phyloP scores from a whole-genome alignment of 2,113 vertebrate species.

The Cephalopholis sonnerati region DNA sequence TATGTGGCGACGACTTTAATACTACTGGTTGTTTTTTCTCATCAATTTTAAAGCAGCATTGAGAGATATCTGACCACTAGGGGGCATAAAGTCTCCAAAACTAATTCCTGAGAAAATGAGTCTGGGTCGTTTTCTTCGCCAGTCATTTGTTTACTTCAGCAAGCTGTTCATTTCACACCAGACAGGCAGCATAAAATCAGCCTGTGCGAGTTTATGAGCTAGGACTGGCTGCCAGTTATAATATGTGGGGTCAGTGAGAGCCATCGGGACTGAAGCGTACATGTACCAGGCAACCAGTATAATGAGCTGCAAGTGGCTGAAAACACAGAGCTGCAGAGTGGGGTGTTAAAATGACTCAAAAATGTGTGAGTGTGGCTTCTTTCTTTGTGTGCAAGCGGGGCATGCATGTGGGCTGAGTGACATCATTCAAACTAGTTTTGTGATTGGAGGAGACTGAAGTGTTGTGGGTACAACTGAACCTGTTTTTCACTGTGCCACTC shows the following conservation, averaged over 20 bases:
- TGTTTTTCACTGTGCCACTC: conserved; percentile 21
- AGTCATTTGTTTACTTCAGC: conserved; percentile 39
- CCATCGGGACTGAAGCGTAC: conserved; percentile 47
- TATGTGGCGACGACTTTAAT: background rate
- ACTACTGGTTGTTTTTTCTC: background rate
- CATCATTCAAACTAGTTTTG: conserved; percentile 33
- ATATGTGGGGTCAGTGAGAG: conserved; percentile 59
- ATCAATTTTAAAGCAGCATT: background rate
- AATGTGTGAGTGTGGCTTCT: conserved; percentile 39
- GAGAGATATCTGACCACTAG: conserved; percentile 1
- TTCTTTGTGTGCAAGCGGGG: conserved; percentile 44
- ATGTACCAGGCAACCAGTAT: conserved; percentile 58
- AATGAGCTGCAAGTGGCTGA: conserved; percentile 65
- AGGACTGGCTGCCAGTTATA: conserved; percentile 56
- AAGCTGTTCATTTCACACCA: conserved; percentile 28
- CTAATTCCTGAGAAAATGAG: background rate
- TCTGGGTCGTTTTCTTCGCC: conserved; percentile 7
- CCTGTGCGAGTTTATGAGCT: conserved; percentile 49
- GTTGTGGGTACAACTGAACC: conserved; percentile 32
- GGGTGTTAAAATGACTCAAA: conserved; percentile 56
- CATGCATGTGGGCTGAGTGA: conserved; percentile 24
- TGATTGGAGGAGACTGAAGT: conserved; percentile 56
- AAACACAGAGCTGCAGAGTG: conserved; percentile 43
- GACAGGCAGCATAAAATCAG: conserved; percentile 35
- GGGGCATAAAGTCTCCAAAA: background rate